Evolutionary conservation across 2,113 vertebrate genomes (phyloP), one percentile per base, ranked within the genome.

Genomic region (Perognathus longimembris): DNA sequence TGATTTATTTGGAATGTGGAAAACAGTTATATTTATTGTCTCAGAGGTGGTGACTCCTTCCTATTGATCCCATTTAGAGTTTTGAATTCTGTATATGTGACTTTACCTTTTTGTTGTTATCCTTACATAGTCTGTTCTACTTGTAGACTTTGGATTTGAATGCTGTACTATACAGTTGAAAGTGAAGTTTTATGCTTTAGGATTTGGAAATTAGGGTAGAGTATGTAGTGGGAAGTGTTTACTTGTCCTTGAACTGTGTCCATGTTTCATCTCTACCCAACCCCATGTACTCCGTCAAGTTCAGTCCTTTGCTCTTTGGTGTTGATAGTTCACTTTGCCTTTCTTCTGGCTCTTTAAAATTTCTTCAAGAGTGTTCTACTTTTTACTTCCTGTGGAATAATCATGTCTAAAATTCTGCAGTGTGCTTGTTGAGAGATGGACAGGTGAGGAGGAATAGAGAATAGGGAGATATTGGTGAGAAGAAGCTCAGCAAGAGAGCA

Each of bases 201-300:
- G 81, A 79, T 90, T 95, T 80, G 78, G 92, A 92, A 92, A 64
- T 92, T 26, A 57, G 70, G 20, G 6, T 26, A 40, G 77, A 26
- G 45, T 5, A 22, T 89, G 45, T 90, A 59, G 64, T 88, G 90
- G 89, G 88, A 95, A 90, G 59, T 50, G 73, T 66, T 83, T 34
- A 59, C 66, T 3, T 36, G 59, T 81, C 79, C 77, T 81, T 79
- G 14, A 12, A 30, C 59, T 73, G 5, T 50, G 30, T 73, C n/a
- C 18, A n/a, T 0, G 8, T 2, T 28, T 45, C 6, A 40, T 1
- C 92, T 78, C 20, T 3, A 28, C 34, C 36, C 20, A 42, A 4
- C 22, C 1, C 26, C 69, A 6, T 85, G 17, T 28, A 17, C 20
- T 24, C 32, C 26, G 21, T 36, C 1, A 20, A 61, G 28, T 69